Evolutionary conservation across 2,113 vertebrate species (phyloP).

Genomic region (Sorex fumeus): DNA sequence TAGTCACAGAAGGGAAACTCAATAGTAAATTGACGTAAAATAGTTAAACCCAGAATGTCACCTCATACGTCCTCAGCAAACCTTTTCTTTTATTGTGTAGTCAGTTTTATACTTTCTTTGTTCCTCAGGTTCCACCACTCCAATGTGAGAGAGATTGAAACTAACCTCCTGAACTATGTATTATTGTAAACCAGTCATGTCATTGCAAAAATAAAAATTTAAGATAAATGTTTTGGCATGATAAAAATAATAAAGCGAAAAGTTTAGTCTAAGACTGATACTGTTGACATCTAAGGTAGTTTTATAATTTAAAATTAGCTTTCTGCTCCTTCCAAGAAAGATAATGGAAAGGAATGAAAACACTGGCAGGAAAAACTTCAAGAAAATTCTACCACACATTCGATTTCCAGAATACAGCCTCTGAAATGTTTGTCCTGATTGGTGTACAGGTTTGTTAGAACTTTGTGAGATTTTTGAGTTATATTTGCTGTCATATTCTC

Average conservation of each 20-base stretch:
- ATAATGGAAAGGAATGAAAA: slow-evolving; percentile 29
- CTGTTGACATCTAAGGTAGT: not conserved
- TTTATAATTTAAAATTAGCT: not conserved
- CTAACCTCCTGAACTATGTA: too few relatives aligned
- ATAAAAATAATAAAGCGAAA: not conserved
- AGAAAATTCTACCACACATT: not conserved
- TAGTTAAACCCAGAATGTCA: not conserved
- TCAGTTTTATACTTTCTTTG: not conserved
- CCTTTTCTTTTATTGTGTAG: not conserved
- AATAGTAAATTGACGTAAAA: slow-evolving; percentile 13
- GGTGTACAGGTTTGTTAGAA: not conserved
- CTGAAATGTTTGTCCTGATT: slow-evolving; percentile 16
- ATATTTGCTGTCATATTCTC: not conserved
- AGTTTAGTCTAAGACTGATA: not conserved
- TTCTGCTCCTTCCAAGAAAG: not conserved
- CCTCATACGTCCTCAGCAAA: not conserved
- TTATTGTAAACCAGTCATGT: too few relatives aligned
- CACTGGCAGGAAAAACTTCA: not conserved
- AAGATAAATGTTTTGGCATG: too few relatives aligned
- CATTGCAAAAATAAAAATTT: too few relatives aligned
- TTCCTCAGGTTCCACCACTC: not conserved
- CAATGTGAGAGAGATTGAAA: too few relatives aligned
- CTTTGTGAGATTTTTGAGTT: not conserved
- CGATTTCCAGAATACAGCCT: not conserved
- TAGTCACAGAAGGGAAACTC: not conserved